A percentile compares a stretch with the other conserved stretches of the same genome.
phyloP scores from a whole-genome alignment of 2,888 invertebrate genomes.

The Auanema sp. region DNA sequence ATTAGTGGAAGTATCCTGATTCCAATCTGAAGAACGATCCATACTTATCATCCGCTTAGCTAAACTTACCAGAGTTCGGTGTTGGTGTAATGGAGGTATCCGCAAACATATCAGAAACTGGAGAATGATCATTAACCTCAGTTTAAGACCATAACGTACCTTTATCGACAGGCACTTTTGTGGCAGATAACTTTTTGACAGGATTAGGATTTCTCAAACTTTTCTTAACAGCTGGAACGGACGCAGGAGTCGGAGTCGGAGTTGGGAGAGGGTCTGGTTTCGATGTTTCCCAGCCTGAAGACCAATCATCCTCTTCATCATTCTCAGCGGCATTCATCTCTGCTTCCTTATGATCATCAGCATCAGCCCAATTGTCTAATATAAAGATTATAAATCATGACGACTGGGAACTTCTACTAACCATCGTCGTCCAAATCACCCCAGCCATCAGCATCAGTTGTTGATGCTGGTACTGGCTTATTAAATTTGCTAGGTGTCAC shows the following conservation, averaged over 20 bases:
- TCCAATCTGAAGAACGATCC: no score
- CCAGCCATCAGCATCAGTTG: conserved; percentile 33
- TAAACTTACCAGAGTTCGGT: no score
- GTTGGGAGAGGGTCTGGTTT: neutral
- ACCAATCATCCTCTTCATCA: conserved; percentile 38
- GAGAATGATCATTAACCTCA: neutral
- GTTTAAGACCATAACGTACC: neutral
- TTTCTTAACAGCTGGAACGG: neutral
- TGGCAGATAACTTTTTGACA: conserved; percentile 1
- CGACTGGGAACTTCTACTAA: neutral
- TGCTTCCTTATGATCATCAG: conserved; percentile 14
- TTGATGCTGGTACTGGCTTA: neutral
- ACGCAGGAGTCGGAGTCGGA: neutral
- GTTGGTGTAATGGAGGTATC: no score
- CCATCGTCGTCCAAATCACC: conserved; percentile 45
- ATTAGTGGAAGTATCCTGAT: no score
- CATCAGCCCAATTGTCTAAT: conserved; percentile 26
- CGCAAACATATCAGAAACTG: no score
- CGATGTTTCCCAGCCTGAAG: conserved; percentile 31
- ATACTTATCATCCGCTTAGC: no score
- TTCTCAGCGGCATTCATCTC: conserved; percentile 1
- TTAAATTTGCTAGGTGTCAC: neutral
- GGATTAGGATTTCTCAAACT: conserved; percentile 13
- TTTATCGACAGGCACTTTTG: conserved; percentile 5
- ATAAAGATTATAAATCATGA: neutral